phyloP scores from a whole-genome alignment of 2,797 vertebrate species.

The Gymnoscopelus braueri region DNA sequence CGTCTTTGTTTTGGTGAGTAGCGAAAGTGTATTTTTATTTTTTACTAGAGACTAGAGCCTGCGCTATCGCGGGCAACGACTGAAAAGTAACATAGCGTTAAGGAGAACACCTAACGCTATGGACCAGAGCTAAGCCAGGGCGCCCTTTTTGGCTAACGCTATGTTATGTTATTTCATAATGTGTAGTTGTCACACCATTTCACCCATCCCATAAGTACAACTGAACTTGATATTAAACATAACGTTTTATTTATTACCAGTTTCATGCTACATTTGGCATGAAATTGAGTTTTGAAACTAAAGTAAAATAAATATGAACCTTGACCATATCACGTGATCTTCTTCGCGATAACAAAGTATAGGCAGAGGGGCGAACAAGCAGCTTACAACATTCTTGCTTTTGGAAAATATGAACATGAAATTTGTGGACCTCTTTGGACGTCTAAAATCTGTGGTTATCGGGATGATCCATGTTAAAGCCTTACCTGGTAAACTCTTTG shows the following conservation, averaged over 20 bases:
- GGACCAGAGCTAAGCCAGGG: background rate
- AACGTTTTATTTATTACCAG: no score
- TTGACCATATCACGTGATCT: conserved; percentile 75
- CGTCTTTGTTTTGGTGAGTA: no score
- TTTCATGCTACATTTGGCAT: no score
- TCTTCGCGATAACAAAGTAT: background rate
- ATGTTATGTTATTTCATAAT: background rate
- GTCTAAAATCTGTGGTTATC: conserved; percentile 79
- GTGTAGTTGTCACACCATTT: background rate
- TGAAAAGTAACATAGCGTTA: no score
- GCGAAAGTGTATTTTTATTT: no score
- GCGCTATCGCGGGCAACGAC: no score
- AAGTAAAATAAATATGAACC: conserved; percentile 46
- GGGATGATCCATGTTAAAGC: conserved; percentile 89
- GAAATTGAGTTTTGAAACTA: no score
- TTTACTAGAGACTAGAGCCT: no score
- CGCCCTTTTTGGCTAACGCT: conserved; percentile 11
- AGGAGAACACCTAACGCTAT: no score
- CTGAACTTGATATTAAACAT: no score
- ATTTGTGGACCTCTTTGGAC: conserved; percentile 81
- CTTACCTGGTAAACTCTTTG: conserved; percentile 82
- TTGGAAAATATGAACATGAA: conserved; percentile 66
- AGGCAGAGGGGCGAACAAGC: background rate
- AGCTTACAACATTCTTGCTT: background rate
- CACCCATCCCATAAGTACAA: background rate